Base-by-base conservation (phyloP, 1,140 invertebrate species). In the Archegozetes longisetosus region DNA sequence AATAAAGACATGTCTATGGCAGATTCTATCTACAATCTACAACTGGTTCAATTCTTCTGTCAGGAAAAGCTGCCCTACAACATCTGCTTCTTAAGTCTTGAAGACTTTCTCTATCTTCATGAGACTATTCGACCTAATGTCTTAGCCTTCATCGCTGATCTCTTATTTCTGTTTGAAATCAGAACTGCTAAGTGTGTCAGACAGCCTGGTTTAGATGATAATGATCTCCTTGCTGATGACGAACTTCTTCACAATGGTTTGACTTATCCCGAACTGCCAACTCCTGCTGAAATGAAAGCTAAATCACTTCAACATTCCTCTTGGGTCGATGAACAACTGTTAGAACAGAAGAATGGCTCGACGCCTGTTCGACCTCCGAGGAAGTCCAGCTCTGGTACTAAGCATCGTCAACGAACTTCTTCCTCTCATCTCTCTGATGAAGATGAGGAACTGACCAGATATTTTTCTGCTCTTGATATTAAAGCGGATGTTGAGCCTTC, bases 121-220 rank as follows among this genome's bases (percentile, higher is more conserved):
- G 87, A 88, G 64, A 86, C 85, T 49, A 88, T 94, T 82, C 85
- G 84, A 68, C 83, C 88, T 68, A 98, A 97, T 78, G 76, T 98
- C 66, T 78, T 94, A 64, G 87, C 88, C 49, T 86, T 98, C 75
- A 75, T 98, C 63, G 89, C 93, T 58, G 93, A 98, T 72, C 79
- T 98, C 63, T 97, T 97, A 72, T 91, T 91, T 70, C 80, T 91
- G 61, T 79, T 97, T 69, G 94, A 98, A 77, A 86, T 94, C 60
- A 85, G 89, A 76, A 87, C 88, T 4, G 85, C 84, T 12, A 85
- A 87, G 70, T 88, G 85, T 71, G 87, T 91, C 49, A 81, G 83
- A 66, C 82, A 85, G 68, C 63, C 63, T 12, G 20, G 24, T 51
- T 22, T 22, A 13, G n/a, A 51, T 51, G 6, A 6, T 6, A 20